Evolutionary conservation across 1,140 invertebrate genomes (phyloP).

Genomic region (Stenopsyche tienmushanensis): DNA sequence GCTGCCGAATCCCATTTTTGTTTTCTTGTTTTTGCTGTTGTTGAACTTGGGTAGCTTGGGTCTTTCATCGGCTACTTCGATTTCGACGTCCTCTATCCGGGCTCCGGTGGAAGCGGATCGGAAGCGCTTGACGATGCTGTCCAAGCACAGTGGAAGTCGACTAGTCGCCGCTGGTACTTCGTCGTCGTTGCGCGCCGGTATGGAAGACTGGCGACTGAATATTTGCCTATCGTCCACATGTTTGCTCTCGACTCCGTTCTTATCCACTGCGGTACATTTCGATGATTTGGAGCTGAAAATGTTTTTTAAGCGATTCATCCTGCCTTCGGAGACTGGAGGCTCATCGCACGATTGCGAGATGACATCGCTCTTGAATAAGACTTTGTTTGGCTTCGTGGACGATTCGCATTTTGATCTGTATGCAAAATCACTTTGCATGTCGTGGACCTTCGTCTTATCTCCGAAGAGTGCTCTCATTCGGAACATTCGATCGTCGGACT

Average conservation of each 20-base stretch:
- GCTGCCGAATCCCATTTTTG: conserved; percentile 22
- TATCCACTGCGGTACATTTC: not conserved
- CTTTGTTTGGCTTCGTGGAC: conserved; percentile 14
- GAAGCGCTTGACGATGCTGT: conserved; percentile 9
- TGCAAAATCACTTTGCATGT: too few relatives aligned
- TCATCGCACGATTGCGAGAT: conserved; percentile 26
- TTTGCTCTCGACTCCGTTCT: not conserved
- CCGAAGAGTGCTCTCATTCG: conserved; percentile 36
- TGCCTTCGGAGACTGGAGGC: not conserved
- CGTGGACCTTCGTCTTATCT: not conserved
- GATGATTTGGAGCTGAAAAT: conserved; percentile 13
- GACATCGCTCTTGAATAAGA: conserved; percentile 27
- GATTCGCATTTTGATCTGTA: too few relatives aligned
- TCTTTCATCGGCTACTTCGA: conserved; percentile 1
- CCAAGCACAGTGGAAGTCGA: conserved; percentile 22
- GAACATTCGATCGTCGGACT: conserved; percentile 19
- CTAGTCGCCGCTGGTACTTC: not conserved
- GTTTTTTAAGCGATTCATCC: conserved; percentile 26
- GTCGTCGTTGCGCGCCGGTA: conserved; percentile 13
- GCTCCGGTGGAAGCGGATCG: conserved; percentile 27
- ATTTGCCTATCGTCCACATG: conserved; percentile 35
- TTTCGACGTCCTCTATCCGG: conserved; percentile 32
- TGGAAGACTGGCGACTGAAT: conserved; percentile 36
- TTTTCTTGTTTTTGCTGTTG: not conserved
- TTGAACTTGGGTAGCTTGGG: not conserved